Conservation (phyloP, 2,113 vertebrate species). For the Leptosomus discolor region DNA sequence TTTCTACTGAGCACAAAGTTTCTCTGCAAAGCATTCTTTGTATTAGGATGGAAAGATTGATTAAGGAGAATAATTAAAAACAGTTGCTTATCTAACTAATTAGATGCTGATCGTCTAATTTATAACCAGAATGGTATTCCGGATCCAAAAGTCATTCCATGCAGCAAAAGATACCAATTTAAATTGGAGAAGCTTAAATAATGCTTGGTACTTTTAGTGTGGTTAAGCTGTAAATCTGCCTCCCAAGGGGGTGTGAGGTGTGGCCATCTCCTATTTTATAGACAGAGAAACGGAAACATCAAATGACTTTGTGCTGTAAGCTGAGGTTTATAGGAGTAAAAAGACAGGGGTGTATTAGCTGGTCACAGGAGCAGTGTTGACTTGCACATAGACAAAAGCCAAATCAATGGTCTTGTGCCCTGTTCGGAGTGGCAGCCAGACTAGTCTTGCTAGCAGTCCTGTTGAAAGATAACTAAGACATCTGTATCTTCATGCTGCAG, state of each 20-base stretch:
- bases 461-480: neutral
- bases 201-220: neutral
- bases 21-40: neutral
- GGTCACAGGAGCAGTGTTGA: neutral
- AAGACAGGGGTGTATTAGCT: neutral
- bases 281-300: neutral
- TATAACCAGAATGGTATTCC: neutral
- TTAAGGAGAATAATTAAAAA: neutral
- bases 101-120: neutral
- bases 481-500: neutral
- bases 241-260: neutral
- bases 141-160: neutral
- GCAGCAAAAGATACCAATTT: neutral
- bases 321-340: neutral
- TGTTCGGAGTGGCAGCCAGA: neutral
- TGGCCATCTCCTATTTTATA: neutral
- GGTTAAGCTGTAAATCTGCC: neutral
- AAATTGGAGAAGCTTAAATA: neutral
- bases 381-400: neutral
- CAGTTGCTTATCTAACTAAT: too few relatives aligned
- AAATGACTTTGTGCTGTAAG: neutral
- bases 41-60: neutral
- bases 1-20: neutral
- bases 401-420: neutral
- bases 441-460: neutral